A percentile compares a stretch with the other conserved stretches of the same genome.
These are phyloP conservation scores for Heliothis subflexa DNA, from an alignment of 1,140 invertebrate species.

Conservation along the genomic window DNA sequence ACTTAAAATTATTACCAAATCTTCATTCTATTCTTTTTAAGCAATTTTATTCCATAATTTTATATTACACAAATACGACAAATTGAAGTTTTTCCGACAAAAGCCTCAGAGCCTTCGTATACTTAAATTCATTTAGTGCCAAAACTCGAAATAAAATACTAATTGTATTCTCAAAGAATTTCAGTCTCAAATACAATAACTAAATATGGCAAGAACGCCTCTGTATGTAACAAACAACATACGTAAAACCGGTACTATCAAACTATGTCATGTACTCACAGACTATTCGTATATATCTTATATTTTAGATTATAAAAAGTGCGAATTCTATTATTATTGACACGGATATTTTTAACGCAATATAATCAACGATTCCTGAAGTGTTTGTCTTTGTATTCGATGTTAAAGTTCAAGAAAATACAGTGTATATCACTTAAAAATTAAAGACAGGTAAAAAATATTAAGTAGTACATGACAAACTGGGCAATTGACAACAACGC, in stretches of 20 bases:
- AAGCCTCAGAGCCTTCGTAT: slow-evolving; percentile 19
- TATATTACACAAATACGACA: not conserved
- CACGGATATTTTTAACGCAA: not conserved
- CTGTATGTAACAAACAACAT: slow-evolving; percentile 17
- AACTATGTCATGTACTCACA: slow-evolving; percentile 44
- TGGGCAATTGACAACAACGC: not conserved
- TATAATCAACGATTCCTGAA: slow-evolving; percentile 8
- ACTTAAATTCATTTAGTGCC: slow-evolving; percentile 11
- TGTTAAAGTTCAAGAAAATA: slow-evolving; percentile 1
- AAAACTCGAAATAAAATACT: slow-evolving; percentile 15
- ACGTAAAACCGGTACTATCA: slow-evolving; percentile 10
- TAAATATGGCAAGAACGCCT: slow-evolving; percentile 46
- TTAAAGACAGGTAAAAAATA: not conserved
- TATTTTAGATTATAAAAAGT: slow-evolving; percentile 53
- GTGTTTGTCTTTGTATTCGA: not conserved
- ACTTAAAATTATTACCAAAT: not conserved
- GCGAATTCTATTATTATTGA: slow-evolving; percentile 52
- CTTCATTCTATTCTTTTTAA: not conserved
- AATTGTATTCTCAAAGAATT: slow-evolving; percentile 33
- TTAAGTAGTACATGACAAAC: not conserved
- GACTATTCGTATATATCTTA: slow-evolving; percentile 29
- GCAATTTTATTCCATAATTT: not conserved
- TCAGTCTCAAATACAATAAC: slow-evolving; percentile 47
- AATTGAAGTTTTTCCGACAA: not conserved
- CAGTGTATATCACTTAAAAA: not conserved